Evolutionary conservation across 2,113 vertebrate genomes (phyloP), one percentile per base, ranked within the genome.

Genomic region (Takifugu flavidus): DNA sequence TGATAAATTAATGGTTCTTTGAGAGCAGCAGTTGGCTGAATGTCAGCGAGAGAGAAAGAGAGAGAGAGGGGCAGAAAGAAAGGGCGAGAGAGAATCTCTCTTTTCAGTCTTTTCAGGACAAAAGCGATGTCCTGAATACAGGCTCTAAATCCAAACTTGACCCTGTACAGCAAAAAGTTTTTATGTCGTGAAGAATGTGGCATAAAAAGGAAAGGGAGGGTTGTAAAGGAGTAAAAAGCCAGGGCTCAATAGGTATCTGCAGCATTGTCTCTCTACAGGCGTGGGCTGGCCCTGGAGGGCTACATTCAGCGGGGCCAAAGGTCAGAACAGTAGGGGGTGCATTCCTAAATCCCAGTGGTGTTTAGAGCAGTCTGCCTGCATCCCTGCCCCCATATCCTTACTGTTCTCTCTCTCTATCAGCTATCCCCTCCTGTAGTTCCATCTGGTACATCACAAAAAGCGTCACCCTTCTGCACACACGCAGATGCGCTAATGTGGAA

Each of bases 1-100:
- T 62, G 82, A 86, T 84, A 91, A 91, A 92, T 90, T 84, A 87
- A 86, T 14, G 58, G 78, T 83, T 90, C 79, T 77, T 87, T 75
- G 80, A 76, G 54, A 72, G 70, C 86, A 88, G 86, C 89, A 91
- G 89, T 82, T 89, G 87, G 79, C 77, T 78, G 77, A 81, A 81
- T 78, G 83, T 86, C 84, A 83, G 79, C 61, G 56, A 27, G 70
- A 80, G 29, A 57, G 53, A 55, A 43, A 63, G 25, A 51, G 13
- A 31, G 25, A 34, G 15, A 58, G 25, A 25, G 34, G 63, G 31
- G 15, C 12, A 60, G 25, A 45, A 10, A 57, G n/a, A 43, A 45
- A 49, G 34, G 50, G 44, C 27, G 55, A 62, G 70, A 54, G 72
- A 53, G 59, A 58, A 67, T 69, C 31, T 25, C 54, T 59, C 45